Conservation (phyloP, 2,113 vertebrate genomes). For the Mixornis gularis region DNA sequence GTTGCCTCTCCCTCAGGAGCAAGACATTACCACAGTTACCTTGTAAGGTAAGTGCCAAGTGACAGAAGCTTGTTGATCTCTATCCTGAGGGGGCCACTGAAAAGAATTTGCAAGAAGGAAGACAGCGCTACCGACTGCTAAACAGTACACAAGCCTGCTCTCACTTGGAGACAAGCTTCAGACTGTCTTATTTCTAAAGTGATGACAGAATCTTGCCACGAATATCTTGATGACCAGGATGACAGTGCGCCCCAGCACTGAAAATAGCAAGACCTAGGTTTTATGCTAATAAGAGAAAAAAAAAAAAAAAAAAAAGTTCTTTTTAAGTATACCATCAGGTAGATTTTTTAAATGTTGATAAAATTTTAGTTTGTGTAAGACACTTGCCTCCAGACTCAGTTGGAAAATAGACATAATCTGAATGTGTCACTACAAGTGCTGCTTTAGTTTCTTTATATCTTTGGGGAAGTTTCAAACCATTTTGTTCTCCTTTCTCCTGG, state of each 20-base stretch:
- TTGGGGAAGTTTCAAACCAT: neutral
- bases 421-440: neutral
- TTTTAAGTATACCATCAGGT: neutral
- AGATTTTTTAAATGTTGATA: neutral
- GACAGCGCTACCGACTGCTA: neutral
- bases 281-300: neutral
- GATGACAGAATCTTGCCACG: neutral
- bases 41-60: neutral
- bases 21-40: rapidly evolving
- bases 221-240: neutral
- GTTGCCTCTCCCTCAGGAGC: neutral
- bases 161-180: neutral
- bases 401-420: neutral
- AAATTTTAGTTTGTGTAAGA: neutral
- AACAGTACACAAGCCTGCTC: neutral
- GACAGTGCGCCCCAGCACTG: neutral
- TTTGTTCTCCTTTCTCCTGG: neutral
- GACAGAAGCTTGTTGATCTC: neutral
- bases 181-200: neutral
- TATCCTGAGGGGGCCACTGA: neutral
- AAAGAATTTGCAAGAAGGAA: neutral
- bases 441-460: neutral
- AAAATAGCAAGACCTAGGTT: neutral
- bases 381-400: rapidly evolving
- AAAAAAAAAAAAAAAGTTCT: neutral